These are phyloP conservation scores for Drosophila carrolli DNA, from an alignment of 1,140 invertebrate genomes.

Conservation along the genomic window DNA sequence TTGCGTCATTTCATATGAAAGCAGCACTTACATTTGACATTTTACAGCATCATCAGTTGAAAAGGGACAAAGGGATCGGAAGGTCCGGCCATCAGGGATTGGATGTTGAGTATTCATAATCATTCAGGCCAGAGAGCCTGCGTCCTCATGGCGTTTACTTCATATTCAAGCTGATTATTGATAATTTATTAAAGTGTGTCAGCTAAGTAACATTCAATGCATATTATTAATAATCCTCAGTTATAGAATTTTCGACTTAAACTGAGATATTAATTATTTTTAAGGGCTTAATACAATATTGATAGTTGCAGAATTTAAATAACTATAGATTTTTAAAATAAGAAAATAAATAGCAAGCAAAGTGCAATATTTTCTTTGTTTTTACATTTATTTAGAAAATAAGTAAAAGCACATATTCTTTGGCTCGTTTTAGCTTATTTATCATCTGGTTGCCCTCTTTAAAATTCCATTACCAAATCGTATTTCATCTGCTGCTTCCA, in stretches of 20 bases:
- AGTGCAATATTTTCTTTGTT: too few species aligned
- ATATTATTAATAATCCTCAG: background rate
- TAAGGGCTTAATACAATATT: too few species aligned
- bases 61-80: conserved; percentile 6
- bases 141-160: conserved; percentile 37
- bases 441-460: conserved; percentile 5
- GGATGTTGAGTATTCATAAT: conserved; percentile 52
- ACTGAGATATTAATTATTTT: too few species aligned
- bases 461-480: conserved; percentile 21
- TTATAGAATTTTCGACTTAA: too few species aligned
- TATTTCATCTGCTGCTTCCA: conserved; percentile 11
- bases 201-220: background rate
- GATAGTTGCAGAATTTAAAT: too few species aligned
- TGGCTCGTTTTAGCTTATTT: conserved; percentile 1
- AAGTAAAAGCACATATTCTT: too few species aligned
- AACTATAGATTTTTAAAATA: too few species aligned
- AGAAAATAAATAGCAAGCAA: too few species aligned
- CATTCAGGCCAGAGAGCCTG: conserved; percentile 2
- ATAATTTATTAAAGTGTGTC: background rate
- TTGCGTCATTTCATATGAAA: conserved; percentile 77
- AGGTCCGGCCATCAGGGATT: conserved; percentile 18
- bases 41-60: conserved; percentile 59
- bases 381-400: background rate
- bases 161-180: conserved; percentile 11
- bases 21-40: conserved; percentile 75